Base-by-base conservation (phyloP, 1,140 invertebrate species). In the Sitobion miscanthi region DNA sequence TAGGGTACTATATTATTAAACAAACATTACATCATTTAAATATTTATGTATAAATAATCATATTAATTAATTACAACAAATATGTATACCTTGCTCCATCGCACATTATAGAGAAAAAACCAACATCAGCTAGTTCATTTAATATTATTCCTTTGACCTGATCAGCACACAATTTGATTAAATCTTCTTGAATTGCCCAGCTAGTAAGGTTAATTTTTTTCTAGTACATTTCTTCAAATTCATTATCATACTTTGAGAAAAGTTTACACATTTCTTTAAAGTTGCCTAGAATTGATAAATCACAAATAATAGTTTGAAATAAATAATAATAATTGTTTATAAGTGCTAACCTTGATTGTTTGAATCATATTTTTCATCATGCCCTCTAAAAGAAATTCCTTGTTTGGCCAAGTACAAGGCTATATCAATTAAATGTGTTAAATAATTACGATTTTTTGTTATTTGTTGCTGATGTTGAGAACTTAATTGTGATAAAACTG, bases 401-500 rank as follows among this genome's bases (percentile, higher is more conserved):
- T 77, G 30, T 77, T 77, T 35, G 30, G 30, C 69, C n/a, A 77
- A 35, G n/a, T 77, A 77, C 69, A 77, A 77, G n/a, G 69, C 69
- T 77, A 77, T 77, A 77, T 77, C 69, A 35, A 77, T 77, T 35
- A 77, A 77, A 77, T 77, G 69, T 77, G n/a, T n/a, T 35, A 77
- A 77, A 77, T 77, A 77, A 77, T 47, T 47, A 47, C 45, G 45
- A 47, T 47, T 47, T 47, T 5, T 47, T 47, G 2, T 47, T 47
- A 47, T 47, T 47, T 47, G 45, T 47, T 47, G 45, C 45, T 47
- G 45, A 47, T 47, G 45, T 47, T 47, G 45, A 47, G 45, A 47
- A 47, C 45, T 4, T 47, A 47, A n/a, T 82, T 38, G 35, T 5
- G n/a, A 35, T 77, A 77, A n/a, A 9, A 62, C 21, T 62, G 57